Conservation (phyloP, 2,797 vertebrate genomes). For the Pteropus rufus region DNA sequence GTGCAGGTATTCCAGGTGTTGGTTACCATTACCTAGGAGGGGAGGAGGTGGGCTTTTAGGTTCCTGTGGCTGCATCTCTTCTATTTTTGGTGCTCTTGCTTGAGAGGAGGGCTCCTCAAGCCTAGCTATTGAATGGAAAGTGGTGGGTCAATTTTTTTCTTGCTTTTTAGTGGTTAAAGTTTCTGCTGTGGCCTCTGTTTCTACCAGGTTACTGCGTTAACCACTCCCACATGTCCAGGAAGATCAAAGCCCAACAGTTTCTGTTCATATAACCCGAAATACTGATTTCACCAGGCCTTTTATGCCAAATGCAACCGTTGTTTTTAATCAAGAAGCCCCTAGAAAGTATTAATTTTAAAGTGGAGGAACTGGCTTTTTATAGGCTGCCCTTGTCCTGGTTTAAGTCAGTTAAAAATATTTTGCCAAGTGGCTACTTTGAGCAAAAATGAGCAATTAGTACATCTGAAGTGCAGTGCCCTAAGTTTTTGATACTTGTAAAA, state of each 20-base stretch:
- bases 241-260: neutral
- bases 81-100: neutral
- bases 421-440: neutral
- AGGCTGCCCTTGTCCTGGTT: neutral
- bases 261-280: neutral
- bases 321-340: conserved; percentile 30
- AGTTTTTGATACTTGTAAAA: neutral
- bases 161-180: neutral
- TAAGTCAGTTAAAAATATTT: neutral
- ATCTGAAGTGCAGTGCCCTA: neutral
- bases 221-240: neutral
- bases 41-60: neutral
- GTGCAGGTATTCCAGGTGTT: neutral
- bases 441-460: neutral
- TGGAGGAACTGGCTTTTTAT: neutral
- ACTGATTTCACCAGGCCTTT: neutral
- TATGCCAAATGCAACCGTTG: neutral
- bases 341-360: neutral
- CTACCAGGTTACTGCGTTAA: neutral
- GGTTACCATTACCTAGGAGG: neutral
- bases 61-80: neutral
- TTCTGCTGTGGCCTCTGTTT: neutral
- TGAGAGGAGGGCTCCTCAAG: neutral
- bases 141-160: neutral
- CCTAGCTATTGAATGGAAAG: neutral